phyloP scores from a whole-genome alignment of 2,113 vertebrate genomes.

The Cephalopterus ornatus region DNA sequence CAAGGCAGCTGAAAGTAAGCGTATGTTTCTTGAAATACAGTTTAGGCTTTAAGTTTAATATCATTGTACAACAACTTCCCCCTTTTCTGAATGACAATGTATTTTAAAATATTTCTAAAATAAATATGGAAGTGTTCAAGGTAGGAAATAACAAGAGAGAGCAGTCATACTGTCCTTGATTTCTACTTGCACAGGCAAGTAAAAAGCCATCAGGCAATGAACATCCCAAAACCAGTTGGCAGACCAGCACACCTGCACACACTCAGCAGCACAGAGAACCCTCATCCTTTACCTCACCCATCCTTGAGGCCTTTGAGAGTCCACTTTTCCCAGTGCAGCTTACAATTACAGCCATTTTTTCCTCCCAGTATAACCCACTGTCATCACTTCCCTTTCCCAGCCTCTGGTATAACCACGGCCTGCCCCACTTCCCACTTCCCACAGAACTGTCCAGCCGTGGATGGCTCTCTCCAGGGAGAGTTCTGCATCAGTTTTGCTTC shows the following conservation, averaged over 20 bases:
- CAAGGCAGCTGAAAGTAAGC: neutral
- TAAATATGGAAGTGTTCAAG: neutral
- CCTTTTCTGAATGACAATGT: neutral
- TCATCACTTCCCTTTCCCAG: neutral
- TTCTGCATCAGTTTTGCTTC: neutral
- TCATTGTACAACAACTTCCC: accelerated
- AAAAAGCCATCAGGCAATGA: neutral
- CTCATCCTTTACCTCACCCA: neutral
- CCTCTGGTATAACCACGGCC: neutral
- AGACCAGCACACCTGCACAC: neutral
- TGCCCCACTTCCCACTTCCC: neutral
- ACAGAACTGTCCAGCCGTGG: neutral
- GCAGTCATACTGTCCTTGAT: neutral
- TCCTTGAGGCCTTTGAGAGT: neutral
- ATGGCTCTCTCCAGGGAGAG: neutral
- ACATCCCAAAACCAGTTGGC: neutral
- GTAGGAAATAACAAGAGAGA: neutral
- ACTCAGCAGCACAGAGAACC: neutral
- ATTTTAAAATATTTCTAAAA: neutral
- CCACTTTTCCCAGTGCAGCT: neutral
- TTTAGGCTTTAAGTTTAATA: neutral
- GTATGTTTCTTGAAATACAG: neutral
- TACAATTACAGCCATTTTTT: neutral
- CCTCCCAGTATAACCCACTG: neutral
- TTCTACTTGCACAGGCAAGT: neutral